Base-by-base conservation (phyloP, 2,113 vertebrate species). In the Scophthalmus maximus region DNA sequence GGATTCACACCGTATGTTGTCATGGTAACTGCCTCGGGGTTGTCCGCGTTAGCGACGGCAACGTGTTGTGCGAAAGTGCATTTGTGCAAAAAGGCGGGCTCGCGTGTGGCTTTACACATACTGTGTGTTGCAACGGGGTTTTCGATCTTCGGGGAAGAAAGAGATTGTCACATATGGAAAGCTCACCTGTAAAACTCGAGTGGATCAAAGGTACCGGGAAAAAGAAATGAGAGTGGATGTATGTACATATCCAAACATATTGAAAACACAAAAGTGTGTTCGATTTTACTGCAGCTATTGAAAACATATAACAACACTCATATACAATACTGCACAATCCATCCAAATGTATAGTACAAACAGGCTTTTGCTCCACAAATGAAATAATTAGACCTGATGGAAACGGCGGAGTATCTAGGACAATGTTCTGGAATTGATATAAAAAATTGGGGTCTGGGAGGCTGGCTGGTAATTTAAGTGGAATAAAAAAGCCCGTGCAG, bases 361-460 rank as follows among this genome's bases (percentile, higher is more conserved):
- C 22, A 62, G 44, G 51, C 10, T 66, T 20, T 51, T 73, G 2
- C 4, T 30, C 51, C 17, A 36, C 29, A 52, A 60, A 73, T 69
- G 9, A 69, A 76, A 78, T 30, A 32, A 74, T 47, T 68, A 58
- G 40, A 69, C 53, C 8, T 23, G 46, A 60, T 40, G 40, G 62
- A 75, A 47, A 61, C 25, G 62, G 65, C n/a, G 18, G 2, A 47
- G 47, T 7, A 62, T 56, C 59, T 58, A 22, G 8, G 62, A 66
- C 47, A 36, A 23, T 64, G 56, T 22, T 62, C 20, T 22, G 6
- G 14, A 1, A 34, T n/a, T 60, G 70, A 12, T 76, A 38, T 8
- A 11, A 38, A 63, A 65, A 70, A 63, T 3, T 34, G 20, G 17
- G 25, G 25, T 32, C 5, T 40, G 44, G 10, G 50, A 60, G 6